A percentile compares a stretch with the other conserved stretches of the same genome.
These are phyloP conservation scores for Alloscopus bannaensis DNA, from an alignment of 2,888 invertebrate genomes.

Conservation along the genomic window DNA sequence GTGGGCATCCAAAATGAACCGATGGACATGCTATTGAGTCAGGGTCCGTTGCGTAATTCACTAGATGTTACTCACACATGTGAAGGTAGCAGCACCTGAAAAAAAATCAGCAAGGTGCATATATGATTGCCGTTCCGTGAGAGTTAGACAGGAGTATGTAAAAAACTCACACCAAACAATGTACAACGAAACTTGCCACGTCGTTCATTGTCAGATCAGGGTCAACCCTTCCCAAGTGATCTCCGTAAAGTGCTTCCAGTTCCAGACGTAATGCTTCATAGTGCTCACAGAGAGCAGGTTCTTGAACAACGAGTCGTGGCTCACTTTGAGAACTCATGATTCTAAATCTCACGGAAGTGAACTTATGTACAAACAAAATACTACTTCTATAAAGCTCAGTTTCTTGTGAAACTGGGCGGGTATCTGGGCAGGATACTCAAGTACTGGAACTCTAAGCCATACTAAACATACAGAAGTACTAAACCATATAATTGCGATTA, in stretches of 20 bases:
- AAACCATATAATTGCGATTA: too few species aligned
- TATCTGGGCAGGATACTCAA: too few species aligned
- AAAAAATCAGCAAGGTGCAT: background rate
- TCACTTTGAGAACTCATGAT: background rate
- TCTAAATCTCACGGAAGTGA: background rate
- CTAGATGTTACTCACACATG: constrained; percentile 51
- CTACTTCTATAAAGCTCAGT: background rate
- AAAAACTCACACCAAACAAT: constrained; percentile 58
- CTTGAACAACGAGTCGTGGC: background rate
- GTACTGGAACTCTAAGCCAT: too few species aligned
- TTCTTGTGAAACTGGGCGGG: too few species aligned
- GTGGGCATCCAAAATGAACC: too few species aligned
- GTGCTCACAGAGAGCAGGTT: constrained; percentile 52
- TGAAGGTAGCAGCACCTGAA: constrained; percentile 39
- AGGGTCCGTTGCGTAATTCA: too few species aligned
- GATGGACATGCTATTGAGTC: too few species aligned
- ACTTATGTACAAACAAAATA: background rate
- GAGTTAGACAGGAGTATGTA: background rate
- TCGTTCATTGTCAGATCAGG: constrained; percentile 59
- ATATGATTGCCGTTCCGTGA: background rate
- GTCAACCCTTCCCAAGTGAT: constrained; percentile 23
- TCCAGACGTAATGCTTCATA: constrained; percentile 56
- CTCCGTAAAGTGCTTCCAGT: constrained; percentile 53
- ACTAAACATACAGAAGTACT: too few species aligned
- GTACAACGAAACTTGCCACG: constrained; percentile 43